Percentiles rank a stretch among this genome's conserved stretches.
These are phyloP conservation scores for Caloenas nicobarica DNA, from an alignment of 2,113 vertebrate species.

Conservation along the genomic window DNA sequence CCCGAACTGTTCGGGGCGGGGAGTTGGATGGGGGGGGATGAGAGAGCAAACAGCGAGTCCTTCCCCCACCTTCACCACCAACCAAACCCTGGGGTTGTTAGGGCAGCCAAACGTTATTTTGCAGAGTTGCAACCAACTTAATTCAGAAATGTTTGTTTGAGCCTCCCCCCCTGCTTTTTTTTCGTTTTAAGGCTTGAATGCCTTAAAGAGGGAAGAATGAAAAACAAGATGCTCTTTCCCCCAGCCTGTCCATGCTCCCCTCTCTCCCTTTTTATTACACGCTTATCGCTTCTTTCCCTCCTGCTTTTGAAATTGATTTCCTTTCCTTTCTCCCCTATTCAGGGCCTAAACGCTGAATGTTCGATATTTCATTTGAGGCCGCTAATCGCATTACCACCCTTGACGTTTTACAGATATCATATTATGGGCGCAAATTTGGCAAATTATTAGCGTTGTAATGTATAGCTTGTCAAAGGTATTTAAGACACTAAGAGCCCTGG, in stretches of 20 bases:
- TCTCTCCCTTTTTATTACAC: conserved; percentile 82
- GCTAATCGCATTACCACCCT: conserved; percentile 90
- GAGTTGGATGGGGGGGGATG: conserved; percentile 35
- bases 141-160: not conserved
- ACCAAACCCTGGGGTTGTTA: conserved; percentile 70
- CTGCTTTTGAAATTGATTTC: conserved; percentile 89
- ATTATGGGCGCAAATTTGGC: conserved; percentile 91
- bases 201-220: conserved; percentile 50
- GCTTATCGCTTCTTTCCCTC: conserved; percentile 85
- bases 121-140: conserved; percentile 26
- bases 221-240: conserved; percentile 72
- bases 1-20: conserved; percentile 73
- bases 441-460: conserved; percentile 90
- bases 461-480: conserved; percentile 87
- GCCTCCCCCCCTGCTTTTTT: not conserved
- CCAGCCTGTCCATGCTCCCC: conserved; percentile 65
- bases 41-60: conserved; percentile 70
- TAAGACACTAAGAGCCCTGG: conserved; percentile 85
- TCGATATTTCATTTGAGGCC: conserved; percentile 91
- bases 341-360: conserved; percentile 85
- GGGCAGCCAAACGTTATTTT: conserved; percentile 78
- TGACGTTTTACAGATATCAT: conserved; percentile 92
- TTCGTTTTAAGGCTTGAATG: not conserved
- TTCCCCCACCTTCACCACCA: conserved; percentile 58
- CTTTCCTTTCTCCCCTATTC: conserved; percentile 86